Evolutionary conservation across 30 jellyfish, hydroid and myxozoan genomes (phyloP), one percentile per base, ranked within the genome.

Genomic region (Calvadosia cruxmelitensis): DNA sequence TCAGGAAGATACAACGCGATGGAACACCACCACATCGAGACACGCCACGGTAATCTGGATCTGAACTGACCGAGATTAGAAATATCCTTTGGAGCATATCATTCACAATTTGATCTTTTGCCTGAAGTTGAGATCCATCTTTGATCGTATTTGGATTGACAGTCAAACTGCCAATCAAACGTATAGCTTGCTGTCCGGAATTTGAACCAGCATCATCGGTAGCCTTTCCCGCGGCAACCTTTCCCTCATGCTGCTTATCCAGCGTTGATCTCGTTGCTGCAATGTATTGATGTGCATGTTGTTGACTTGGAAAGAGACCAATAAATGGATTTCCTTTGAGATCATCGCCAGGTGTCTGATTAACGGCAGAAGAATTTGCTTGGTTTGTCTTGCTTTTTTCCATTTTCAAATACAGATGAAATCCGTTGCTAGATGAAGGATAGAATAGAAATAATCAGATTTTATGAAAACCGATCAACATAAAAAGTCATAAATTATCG

Each of bases 261-360:
- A 49, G 33, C 20, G 31, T 82, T 12, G 35, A 67, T 48, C 66
- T 70, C 29, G 92, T 76, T 28, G 95, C 92, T 35, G 62, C 79
- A 1, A 81, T 69, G 75, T 75, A 89, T 51, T 80, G 93, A 61
- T 81, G 52, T 1, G 98, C 98, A 78, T 89, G 98, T 49, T 76
- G 74, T 52, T 73, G 36, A 27, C 88, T 80, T 48, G 95, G 95
- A 73, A 89, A 89, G 16, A 89, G 73, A 27, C 95, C 98, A 10
- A 66, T 78, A 77, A 89, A 89, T 25, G 98, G 98, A 53, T 89
- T 89, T 32, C 80, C 77, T 13, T 79, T 74, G 1, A 89, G 76
- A 50, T 81, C 84, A 1, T 73, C 74, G 24, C 74, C 85, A 49
- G 31, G 76, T 2, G n/a, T n/a, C n/a, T n/a, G n/a, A n/a, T n/a